phyloP scores from a whole-genome alignment of 2,113 vertebrate species.

The Bos javanicus region DNA sequence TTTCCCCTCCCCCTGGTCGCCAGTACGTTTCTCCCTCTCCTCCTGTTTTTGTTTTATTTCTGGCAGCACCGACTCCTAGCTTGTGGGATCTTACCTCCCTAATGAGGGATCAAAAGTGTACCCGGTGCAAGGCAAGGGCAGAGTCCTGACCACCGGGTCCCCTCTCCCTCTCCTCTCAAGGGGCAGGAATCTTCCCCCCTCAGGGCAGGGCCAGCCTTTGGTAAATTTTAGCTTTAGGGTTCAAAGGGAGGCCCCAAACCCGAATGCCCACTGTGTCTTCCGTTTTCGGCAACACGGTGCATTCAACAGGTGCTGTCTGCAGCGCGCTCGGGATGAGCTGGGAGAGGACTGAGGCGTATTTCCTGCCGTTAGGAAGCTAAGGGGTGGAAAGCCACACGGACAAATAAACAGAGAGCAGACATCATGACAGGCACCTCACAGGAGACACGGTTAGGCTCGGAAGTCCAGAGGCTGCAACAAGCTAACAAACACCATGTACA shows the following conservation, averaged over 20 bases:
- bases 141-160: background rate
- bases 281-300: background rate
- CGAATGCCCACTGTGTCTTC: background rate
- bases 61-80: accelerated
- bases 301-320: background rate
- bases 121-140: background rate
- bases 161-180: background rate
- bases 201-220: background rate
- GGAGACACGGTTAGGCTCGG: background rate
- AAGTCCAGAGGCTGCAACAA: background rate
- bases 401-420: background rate
- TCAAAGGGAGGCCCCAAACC: background rate
- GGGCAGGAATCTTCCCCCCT: background rate
- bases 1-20: background rate
- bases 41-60: background rate
- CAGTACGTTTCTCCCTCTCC: background rate
- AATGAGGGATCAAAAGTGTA: background rate
- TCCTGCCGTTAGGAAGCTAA: background rate
- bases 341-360: background rate
- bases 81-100: background rate
- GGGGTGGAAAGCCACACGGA: background rate
- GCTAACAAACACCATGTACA: background rate
- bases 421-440: background rate
- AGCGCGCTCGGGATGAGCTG: background rate
- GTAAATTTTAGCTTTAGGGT: background rate